Conservation (phyloP, 2,888 invertebrate species). For the Andrena hattorfiana region DNA sequence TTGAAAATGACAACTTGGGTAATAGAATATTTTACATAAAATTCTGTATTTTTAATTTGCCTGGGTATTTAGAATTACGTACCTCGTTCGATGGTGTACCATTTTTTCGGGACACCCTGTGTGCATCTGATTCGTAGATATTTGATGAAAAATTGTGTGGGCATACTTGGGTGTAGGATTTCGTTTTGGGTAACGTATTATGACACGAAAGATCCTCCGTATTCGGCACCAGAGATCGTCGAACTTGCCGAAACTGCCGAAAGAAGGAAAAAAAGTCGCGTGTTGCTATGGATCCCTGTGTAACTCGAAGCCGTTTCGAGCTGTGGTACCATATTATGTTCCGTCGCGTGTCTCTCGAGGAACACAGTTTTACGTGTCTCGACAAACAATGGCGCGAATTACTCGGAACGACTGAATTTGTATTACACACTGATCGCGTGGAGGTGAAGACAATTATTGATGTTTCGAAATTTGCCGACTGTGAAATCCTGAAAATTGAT, state of each 20-base stretch:
- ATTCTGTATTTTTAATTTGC: too few species aligned
- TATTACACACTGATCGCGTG: too few species aligned
- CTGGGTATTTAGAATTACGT: too few species aligned
- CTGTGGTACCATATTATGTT: constrained; percentile 38
- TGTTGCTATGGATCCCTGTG: constrained; percentile 13
- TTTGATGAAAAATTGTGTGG: too few species aligned
- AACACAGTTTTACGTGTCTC: constrained; percentile 7
- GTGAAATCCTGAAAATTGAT: background rate
- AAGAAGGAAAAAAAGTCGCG: constrained; percentile 1
- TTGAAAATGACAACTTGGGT: too few species aligned
- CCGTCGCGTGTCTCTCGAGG: constrained; percentile 17
- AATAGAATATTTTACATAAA: too few species aligned
- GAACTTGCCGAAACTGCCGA: background rate
- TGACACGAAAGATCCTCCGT: background rate
- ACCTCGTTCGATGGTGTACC: too few species aligned
- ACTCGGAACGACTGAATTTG: too few species aligned
- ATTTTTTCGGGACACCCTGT: too few species aligned
- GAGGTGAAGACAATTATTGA: background rate
- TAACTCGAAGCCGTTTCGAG: constrained; percentile 32
- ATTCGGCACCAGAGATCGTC: background rate
- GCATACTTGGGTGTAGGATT: too few species aligned
- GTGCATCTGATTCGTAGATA: too few species aligned
- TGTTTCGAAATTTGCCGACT: background rate
- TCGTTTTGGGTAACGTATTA: background rate
- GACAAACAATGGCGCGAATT: background rate